These are phyloP conservation scores for Lagocephalus sceleratus DNA, from an alignment of 2,797 vertebrate species.

Conservation along the genomic window DNA sequence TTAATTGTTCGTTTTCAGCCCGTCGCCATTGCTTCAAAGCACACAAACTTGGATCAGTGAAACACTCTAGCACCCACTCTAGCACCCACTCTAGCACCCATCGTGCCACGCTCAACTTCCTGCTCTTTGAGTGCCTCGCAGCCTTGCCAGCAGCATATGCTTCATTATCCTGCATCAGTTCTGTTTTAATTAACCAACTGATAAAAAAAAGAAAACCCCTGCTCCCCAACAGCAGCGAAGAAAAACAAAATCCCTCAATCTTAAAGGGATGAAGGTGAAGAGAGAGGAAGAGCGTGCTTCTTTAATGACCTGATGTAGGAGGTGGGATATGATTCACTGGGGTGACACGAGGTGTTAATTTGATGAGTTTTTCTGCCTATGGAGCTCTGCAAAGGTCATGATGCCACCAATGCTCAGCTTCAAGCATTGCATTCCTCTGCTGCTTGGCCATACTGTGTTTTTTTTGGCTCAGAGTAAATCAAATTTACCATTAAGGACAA, in stretches of 20 bases:
- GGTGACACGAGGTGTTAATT: conserved; percentile 10
- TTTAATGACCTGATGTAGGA: conserved; percentile 21
- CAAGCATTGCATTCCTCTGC: not conserved
- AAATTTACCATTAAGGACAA: conserved; percentile 26
- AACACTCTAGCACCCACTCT: not conserved
- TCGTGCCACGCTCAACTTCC: conserved; percentile 28
- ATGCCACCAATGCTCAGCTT: not conserved
- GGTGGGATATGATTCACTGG: conserved; percentile 1
- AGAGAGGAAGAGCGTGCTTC: not conserved
- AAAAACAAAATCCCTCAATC: conserved; percentile 20
- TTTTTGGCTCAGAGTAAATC: conserved; percentile 10
- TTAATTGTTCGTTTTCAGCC: too few species aligned
- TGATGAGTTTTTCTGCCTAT: conserved; percentile 8
- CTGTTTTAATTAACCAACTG: conserved; percentile 26
- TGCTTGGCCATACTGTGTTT: conserved; percentile 4
- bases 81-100: not conserved
- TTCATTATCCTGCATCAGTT: conserved; percentile 42
- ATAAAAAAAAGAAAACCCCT: conserved; percentile 4
- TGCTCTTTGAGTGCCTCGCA: conserved; percentile 27
- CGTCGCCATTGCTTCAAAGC: not conserved
- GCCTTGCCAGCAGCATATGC: conserved; percentile 6
- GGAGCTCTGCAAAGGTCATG: not conserved
- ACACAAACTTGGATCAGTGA: not conserved
- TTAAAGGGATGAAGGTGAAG: conserved; percentile 1
- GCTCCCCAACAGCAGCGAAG: not conserved